Evolutionary conservation across 2,888 invertebrate species (phyloP).

Genomic region (Steromphala cineraria): DNA sequence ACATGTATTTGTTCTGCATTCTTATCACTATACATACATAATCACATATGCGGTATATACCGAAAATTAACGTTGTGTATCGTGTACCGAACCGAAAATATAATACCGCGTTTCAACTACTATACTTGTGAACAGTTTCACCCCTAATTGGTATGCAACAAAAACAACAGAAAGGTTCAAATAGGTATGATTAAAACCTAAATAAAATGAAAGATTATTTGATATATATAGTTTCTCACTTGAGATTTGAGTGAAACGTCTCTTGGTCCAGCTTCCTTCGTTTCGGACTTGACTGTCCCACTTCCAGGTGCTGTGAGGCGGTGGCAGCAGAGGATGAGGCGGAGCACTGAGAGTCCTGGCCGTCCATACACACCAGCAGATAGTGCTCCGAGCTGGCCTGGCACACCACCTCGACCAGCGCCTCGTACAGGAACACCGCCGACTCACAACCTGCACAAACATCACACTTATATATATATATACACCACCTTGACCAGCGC

Average conservation of each 20-base stretch:
- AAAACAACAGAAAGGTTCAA: too few relatives aligned
- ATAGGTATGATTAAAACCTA: too few relatives aligned
- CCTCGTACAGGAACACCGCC: conserved; percentile 44
- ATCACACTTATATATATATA: not conserved
- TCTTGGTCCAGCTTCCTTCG: conserved; percentile 62
- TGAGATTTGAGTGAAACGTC: conserved; percentile 62
- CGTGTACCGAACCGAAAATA: too few relatives aligned
- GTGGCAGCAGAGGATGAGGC: conserved; percentile 24
- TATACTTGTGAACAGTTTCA: too few relatives aligned
- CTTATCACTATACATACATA: too few relatives aligned
- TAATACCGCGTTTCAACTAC: too few relatives aligned
- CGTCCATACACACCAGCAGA: conserved; percentile 46
- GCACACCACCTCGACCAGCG: conserved; percentile 57
- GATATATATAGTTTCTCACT: conserved; percentile 36
- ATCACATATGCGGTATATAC: too few relatives aligned
- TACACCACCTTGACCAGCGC: conserved; percentile 8
- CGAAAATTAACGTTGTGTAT: too few relatives aligned
- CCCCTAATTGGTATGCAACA: too few relatives aligned
- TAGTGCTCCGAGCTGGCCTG: conserved; percentile 49
- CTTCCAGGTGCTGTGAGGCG: conserved; percentile 22
- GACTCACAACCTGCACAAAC: conserved; percentile 55
- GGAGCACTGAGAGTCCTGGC: conserved; percentile 28
- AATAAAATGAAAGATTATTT: too few relatives aligned
- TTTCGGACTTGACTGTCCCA: conserved; percentile 52
- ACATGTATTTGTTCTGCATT: too few relatives aligned